These are phyloP conservation scores for Saturnia pavonia DNA, from an alignment of 2,888 invertebrate species.

Conservation along the genomic window DNA sequence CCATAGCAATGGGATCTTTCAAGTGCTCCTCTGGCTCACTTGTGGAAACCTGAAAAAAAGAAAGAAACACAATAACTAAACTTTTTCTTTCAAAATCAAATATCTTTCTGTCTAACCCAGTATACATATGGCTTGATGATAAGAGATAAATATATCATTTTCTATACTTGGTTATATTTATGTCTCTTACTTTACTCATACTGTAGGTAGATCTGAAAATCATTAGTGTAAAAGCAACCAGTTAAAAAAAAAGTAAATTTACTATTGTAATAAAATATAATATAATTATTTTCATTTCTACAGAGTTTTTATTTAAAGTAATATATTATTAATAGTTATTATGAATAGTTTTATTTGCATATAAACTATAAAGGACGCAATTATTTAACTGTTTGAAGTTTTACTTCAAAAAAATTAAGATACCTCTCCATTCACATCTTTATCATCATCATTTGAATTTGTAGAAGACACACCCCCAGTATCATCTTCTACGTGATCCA, in stretches of 20 bases:
- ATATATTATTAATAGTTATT: no score
- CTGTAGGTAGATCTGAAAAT: neutral
- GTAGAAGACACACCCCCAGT: slow-evolving; percentile 77
- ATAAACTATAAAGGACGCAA: no score
- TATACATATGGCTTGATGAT: neutral
- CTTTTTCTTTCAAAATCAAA: neutral
- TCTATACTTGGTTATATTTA: neutral
- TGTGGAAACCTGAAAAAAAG: slow-evolving; percentile 68
- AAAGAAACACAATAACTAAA: neutral
- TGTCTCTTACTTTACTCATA: neutral
- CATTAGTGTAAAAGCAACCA: neutral
- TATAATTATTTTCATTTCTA: no score
- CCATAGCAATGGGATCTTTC: slow-evolving; percentile 48
- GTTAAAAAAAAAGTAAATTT: neutral
- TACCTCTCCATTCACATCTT: slow-evolving; percentile 74
- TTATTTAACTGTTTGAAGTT: no score
- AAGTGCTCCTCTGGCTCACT: slow-evolving; percentile 59
- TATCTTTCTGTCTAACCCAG: neutral
- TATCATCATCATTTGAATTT: slow-evolving; percentile 67
- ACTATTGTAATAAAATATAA: no score
- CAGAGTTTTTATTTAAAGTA: no score
- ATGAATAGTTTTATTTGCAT: no score
- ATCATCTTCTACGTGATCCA: slow-evolving; percentile 57
- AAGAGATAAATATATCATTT: neutral
- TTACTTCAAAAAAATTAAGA: slow-evolving; percentile 21